Conservation (phyloP, 2,797 vertebrate species). For the Distichodus sexfasciatus region DNA sequence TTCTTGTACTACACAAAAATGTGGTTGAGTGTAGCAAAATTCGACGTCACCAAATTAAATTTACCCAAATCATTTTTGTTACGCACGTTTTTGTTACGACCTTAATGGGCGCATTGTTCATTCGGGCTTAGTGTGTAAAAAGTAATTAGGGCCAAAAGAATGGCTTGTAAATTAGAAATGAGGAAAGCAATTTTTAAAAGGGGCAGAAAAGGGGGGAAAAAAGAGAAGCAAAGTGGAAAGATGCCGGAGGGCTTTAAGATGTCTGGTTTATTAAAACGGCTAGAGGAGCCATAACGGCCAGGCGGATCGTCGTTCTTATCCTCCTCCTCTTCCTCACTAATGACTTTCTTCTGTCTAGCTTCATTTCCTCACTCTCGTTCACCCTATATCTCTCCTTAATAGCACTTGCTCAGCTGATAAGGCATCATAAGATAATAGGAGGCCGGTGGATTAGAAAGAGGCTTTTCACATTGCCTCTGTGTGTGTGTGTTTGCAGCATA, state of each 20-base stretch:
- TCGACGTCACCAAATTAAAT: too few relatives aligned
- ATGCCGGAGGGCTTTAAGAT: background rate
- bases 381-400: background rate
- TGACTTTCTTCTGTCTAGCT: background rate
- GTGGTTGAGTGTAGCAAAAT: too few relatives aligned
- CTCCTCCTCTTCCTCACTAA: background rate
- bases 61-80: too few relatives aligned
- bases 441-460: slow-evolving; percentile 31
- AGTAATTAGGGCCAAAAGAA: too few relatives aligned
- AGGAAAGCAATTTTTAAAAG: background rate
- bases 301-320: background rate
- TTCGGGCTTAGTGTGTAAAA: too few relatives aligned
- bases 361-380: background rate
- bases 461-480: slow-evolving; percentile 15
- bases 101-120: too few relatives aligned
- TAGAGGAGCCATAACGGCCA: background rate
- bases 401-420: slow-evolving; percentile 8
- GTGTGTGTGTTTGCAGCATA: slow-evolving; percentile 49
- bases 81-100: too few relatives aligned
- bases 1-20: too few relatives aligned
- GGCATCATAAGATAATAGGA: slow-evolving; percentile 1
- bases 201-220: background rate
- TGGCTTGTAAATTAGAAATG: background rate
- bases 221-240: slow-evolving; percentile 4
- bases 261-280: background rate